These are phyloP conservation scores for Teleogryllus oceanicus DNA, from an alignment of 2,888 invertebrate genomes.

Conservation along the genomic window DNA sequence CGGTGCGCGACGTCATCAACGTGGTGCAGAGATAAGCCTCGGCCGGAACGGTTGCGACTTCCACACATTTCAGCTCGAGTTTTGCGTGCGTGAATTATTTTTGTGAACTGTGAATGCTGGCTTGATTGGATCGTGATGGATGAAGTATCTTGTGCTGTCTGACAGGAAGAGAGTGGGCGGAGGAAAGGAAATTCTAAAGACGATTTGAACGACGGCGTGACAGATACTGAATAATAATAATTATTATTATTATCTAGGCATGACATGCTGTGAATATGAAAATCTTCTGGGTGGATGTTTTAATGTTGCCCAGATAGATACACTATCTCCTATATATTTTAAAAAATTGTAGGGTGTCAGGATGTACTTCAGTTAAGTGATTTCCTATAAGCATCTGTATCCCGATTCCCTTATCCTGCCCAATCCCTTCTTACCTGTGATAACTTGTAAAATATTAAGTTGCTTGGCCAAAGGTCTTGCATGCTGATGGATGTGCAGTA, in stretches of 20 bases:
- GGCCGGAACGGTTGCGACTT: rapidly evolving
- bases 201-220: no score
- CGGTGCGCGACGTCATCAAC: slow-evolving; percentile 68
- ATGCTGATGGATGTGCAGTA: slow-evolving; percentile 8
- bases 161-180: no score
- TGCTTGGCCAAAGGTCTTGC: slow-evolving; percentile 18
- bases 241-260: no score
- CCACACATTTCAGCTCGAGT: no score
- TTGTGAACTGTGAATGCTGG: no score
- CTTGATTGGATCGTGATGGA: no score
- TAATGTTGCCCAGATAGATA: not conserved
- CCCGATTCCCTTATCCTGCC: not conserved
- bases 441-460: not conserved
- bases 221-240: no score
- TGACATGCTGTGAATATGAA: no score
- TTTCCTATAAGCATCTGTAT: not conserved
- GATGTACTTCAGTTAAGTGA: not conserved
- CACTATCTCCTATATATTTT: slow-evolving; percentile 1
- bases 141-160: no score
- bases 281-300: no score
- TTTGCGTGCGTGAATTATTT: no score
- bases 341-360: not conserved
- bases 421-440: slow-evolving; percentile 11
- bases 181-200: no score
- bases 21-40: slow-evolving; percentile 62